These are phyloP conservation scores for Dorcus hopei DNA, from an alignment of 2,888 invertebrate species.

Conservation along the genomic window DNA sequence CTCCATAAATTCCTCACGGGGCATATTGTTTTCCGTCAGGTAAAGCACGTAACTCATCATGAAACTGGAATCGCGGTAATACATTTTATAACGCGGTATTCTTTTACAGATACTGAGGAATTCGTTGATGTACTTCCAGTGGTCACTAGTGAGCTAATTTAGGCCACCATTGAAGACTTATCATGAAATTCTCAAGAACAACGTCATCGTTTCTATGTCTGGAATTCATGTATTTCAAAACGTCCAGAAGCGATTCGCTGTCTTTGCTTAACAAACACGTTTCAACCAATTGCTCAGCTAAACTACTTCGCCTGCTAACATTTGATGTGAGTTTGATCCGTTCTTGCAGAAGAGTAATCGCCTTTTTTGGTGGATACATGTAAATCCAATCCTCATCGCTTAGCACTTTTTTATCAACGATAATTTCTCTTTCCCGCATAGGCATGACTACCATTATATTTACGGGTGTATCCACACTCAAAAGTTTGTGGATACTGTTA, in stretches of 20 bases:
- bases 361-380: neutral
- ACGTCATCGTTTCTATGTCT: slow-evolving; percentile 6
- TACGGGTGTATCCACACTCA: too few species aligned
- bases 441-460: slow-evolving; percentile 1
- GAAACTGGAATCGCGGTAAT: neutral
- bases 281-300: neutral
- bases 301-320: neutral
- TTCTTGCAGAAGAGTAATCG: slow-evolving; percentile 6
- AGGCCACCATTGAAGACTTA: neutral
- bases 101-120: neutral
- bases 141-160: neutral
- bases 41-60: slow-evolving; percentile 1
- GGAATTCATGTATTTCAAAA: neutral
- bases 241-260: neutral
- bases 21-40: neutral
- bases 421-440: slow-evolving; percentile 1
- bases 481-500: neutral
- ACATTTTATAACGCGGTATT: neutral
- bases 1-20: neutral
- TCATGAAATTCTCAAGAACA: neutral
- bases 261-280: slow-evolving; percentile 1
- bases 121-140: neutral
- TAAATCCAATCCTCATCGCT: slow-evolving; percentile 3
- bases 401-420: slow-evolving; percentile 4
- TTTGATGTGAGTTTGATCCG: slow-evolving; percentile 3